Evolutionary conservation across 2,113 vertebrate genomes (phyloP).

Genomic region (Mastomys coucha): DNA sequence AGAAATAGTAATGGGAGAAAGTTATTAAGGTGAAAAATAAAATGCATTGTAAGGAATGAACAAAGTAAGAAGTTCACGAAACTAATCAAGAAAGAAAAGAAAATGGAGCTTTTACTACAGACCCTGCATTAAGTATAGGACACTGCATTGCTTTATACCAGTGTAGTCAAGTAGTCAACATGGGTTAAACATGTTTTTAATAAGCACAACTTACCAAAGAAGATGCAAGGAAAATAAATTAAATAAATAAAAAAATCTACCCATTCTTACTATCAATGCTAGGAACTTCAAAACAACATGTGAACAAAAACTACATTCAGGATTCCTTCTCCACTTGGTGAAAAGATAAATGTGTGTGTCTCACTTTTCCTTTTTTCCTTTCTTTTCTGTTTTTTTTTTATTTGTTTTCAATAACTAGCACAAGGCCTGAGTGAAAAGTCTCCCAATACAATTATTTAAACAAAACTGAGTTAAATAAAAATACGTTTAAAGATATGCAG

Average conservation of each 20-base stretch:
- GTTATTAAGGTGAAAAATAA: slow-evolving; percentile 2
- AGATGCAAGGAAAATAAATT: neutral
- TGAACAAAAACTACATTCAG: neutral
- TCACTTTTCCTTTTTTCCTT: too few species aligned
- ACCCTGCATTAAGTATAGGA: neutral
- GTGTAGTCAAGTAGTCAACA: neutral
- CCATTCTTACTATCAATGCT: neutral
- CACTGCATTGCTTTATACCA: neutral
- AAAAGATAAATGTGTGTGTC: neutral
- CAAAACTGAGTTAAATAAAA: neutral
- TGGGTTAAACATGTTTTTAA: neutral
- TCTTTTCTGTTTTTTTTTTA: neutral
- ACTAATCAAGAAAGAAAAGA: neutral
- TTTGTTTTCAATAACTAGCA: neutral
- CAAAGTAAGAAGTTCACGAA: neutral
- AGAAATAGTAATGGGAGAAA: neutral
- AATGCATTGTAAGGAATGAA: neutral
- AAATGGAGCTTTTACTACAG: neutral
- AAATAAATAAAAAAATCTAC: too few species aligned
- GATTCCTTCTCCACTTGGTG: neutral
- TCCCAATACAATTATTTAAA: neutral
- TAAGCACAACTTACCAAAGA: neutral
- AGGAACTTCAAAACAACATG: neutral
- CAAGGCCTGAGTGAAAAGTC: neutral
- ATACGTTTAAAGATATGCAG: neutral